Percentiles rank a stretch among this genome's conserved stretches.
These are phyloP conservation scores for Parasteatoda tepidariorum DNA, from an alignment of 1,140 invertebrate genomes.

Conservation along the genomic window DNA sequence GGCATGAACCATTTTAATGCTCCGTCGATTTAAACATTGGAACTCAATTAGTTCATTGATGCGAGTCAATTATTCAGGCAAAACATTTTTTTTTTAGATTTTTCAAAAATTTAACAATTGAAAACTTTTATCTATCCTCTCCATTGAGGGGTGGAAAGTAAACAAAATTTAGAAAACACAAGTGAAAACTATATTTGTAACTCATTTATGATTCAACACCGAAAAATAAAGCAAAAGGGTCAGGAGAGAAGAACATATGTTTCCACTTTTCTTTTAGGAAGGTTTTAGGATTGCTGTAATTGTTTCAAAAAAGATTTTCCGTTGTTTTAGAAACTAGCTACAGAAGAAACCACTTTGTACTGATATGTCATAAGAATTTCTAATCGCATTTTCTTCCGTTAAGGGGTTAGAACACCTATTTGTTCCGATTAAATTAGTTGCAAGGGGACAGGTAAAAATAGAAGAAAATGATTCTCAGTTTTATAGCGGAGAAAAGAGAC, in stretches of 20 bases:
- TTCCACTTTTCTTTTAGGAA: slow-evolving; percentile 43
- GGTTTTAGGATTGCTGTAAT: neutral
- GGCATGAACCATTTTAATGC: slow-evolving; percentile 31
- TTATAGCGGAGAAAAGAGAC: too few relatives aligned
- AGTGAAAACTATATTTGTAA: too few relatives aligned
- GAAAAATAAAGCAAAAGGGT: slow-evolving; percentile 17
- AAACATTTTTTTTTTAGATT: too few relatives aligned
- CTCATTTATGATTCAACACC: slow-evolving; percentile 19
- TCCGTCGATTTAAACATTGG: slow-evolving; percentile 37
- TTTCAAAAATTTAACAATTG: too few relatives aligned
- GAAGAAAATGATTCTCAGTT: neutral
- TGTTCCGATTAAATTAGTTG: neutral
- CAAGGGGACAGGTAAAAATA: neutral
- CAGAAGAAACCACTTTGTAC: slow-evolving; percentile 52
- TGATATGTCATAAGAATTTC: slow-evolving; percentile 31
- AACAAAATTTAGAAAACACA: too few relatives aligned
- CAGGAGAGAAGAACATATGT: slow-evolving; percentile 27
- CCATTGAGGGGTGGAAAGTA: too few relatives aligned
- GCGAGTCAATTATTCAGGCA: slow-evolving; percentile 20
- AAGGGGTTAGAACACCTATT: neutral
- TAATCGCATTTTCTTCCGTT: slow-evolving; percentile 11
- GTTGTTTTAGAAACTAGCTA: slow-evolving; percentile 10
- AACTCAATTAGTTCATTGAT: slow-evolving; percentile 50
- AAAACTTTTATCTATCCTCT: too few relatives aligned
- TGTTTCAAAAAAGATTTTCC: neutral